Conservation (phyloP, 1,140 invertebrate species). For the Maconellicoccus hirsutus region DNA sequence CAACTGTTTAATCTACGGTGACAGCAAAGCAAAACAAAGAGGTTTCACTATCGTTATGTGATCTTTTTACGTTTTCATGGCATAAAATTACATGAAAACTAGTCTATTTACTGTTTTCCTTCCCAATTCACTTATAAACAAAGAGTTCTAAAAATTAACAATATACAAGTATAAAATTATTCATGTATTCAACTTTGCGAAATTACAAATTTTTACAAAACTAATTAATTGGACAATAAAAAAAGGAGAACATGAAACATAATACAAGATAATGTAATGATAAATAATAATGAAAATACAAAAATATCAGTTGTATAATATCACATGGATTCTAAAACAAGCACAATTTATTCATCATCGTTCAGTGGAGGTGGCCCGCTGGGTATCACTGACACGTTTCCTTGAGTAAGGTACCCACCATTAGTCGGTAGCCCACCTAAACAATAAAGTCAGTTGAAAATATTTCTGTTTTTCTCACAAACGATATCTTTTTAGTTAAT, state of each 20-base stretch:
- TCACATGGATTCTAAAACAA: not conserved
- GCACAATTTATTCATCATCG: conserved; percentile 6
- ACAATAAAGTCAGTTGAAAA: not conserved
- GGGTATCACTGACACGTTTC: not conserved
- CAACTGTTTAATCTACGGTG: no score
- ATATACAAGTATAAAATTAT: not conserved
- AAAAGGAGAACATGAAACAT: not conserved
- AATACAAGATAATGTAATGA: not conserved
- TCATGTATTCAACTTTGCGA: not conserved
- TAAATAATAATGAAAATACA: not conserved
- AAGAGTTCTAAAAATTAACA: no score
- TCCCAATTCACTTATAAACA: no score
- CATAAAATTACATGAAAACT: no score
- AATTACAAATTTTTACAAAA: not conserved
- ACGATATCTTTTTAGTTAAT: no score
- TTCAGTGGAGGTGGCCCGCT: not conserved
- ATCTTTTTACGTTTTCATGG: no score
- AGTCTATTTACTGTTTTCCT: no score
- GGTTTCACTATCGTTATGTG: no score
- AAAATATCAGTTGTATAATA: not conserved
- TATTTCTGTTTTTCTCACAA: no score
- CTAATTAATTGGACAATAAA: not conserved
- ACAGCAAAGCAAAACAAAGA: no score
- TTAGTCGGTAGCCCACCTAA: not conserved
- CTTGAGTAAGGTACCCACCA: not conserved